A percentile compares a stretch with the other conserved stretches of the same genome.
Evolutionary conservation across 2,113 vertebrate genomes (phyloP).

Genomic region (Eretmochelys imbricata): DNA sequence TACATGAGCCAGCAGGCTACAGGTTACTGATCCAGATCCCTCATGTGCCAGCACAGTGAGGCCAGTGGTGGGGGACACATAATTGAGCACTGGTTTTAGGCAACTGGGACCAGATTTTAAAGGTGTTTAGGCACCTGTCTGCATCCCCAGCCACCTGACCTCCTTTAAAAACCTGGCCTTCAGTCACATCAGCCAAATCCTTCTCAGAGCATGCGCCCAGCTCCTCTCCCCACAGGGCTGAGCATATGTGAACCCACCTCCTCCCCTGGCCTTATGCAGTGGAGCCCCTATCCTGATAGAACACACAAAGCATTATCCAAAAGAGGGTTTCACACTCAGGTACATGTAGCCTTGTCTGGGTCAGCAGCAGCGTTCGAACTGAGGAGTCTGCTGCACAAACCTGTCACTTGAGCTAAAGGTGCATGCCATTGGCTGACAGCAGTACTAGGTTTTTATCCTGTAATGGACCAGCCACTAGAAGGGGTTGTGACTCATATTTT

Average conservation of each 20-base stretch:
- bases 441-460: not conserved
- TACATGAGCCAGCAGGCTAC: rapidly evolving
- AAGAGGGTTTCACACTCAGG: not conserved
- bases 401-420: not conserved
- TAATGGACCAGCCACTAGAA: rapidly evolving
- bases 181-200: not conserved
- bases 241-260: not conserved
- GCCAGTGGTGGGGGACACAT: not conserved
- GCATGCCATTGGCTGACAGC: rapidly evolving
- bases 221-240: not conserved
- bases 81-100: not conserved
- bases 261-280: rapidly evolving
- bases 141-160: no score
- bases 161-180: not conserved
- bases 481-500: not conserved
- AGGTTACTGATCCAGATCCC: not conserved
- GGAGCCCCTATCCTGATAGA: not conserved
- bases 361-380: not conserved
- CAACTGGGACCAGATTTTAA: rapidly evolving
- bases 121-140: not conserved
- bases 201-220: not conserved
- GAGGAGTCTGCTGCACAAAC: not conserved
- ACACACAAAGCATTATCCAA: not conserved
- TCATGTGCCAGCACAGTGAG: not conserved
- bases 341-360: rapidly evolving